Base-by-base conservation (phyloP, 2,113 vertebrate genomes). In the Struthio camelus region DNA sequence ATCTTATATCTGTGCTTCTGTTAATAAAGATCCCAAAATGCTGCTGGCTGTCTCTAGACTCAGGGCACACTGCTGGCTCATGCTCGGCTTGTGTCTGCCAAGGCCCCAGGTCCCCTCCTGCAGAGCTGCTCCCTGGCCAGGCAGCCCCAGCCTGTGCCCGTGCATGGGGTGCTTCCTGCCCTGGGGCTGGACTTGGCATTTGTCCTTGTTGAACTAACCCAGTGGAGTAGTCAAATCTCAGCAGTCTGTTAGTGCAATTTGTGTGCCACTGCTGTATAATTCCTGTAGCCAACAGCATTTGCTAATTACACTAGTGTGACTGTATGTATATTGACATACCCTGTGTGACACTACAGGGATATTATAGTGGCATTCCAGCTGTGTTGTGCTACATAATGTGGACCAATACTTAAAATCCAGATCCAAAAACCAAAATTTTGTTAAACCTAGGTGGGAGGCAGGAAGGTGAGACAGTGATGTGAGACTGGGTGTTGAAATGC, bases 181-280 rank as follows among this genome's bases (percentile, higher is more conserved):
- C n/a, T 54, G 0, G 1, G 34, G 24, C 27, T 51, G 11, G 19
- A 6, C 20, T 59, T 59, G 36, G 2, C 38, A 9, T 16, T 5
- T 40, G 75, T 36, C 36, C 32, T 69, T 84, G 10, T 25, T 80
- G 65, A 54, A 61, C 28, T 66, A 34, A 51, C n/a, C 50, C 34
- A 85, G 28, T 10, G 32, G 72, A 66, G 32, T 59, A 71, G 71
- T 36, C 18, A 54, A 34, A 30, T 73, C 42, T 42, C 20, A 48
- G 14, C 32, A 61, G 34, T 76, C 18, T 77, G 8, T 30, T 20
- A 61, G 22, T 13, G 25, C 25, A 71, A 56, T 81, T 80, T 87
- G 19, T 50, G 27, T 64, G 14, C 14, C 32, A 48, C 27, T 75
- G 22, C 56, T 24, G 1, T 65, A 28, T 22, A 44, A 15, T 17